These are phyloP conservation scores for Spodoptera exigua DNA, from an alignment of 2,888 invertebrate genomes.

Conservation along the genomic window DNA sequence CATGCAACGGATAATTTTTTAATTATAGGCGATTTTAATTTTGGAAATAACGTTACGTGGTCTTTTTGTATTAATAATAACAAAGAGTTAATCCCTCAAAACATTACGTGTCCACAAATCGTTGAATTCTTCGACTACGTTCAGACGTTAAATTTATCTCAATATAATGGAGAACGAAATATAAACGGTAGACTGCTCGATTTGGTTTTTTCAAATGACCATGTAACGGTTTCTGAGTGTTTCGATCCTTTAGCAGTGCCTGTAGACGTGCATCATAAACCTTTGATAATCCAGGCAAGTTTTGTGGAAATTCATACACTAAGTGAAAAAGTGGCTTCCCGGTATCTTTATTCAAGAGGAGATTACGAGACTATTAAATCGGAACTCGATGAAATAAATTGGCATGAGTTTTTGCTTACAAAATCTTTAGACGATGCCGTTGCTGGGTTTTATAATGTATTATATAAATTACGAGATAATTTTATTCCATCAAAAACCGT, in stretches of 20 bases:
- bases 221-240: conserved; percentile 1
- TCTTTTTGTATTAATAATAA: background rate
- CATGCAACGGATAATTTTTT: conserved; percentile 14
- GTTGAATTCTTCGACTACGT: background rate
- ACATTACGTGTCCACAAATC: background rate
- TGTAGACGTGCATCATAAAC: background rate
- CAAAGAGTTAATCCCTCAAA: background rate
- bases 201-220: background rate
- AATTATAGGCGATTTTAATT: too few relatives aligned
- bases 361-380: conserved; percentile 6
- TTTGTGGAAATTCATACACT: conserved; percentile 1
- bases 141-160: background rate
- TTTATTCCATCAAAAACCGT: too few relatives aligned
- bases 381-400: conserved; percentile 8
- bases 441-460: conserved; percentile 12
- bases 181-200: background rate
- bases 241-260: background rate
- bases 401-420: background rate
- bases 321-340: background rate
- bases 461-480: conserved; percentile 16
- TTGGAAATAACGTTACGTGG: conserved; percentile 14
- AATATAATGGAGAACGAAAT: background rate
- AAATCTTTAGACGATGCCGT: conserved; percentile 7
- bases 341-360: conserved; percentile 4
- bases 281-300: background rate